phyloP scores from a whole-genome alignment of 2,888 invertebrate genomes.

The Anoplius nigerrimus region DNA sequence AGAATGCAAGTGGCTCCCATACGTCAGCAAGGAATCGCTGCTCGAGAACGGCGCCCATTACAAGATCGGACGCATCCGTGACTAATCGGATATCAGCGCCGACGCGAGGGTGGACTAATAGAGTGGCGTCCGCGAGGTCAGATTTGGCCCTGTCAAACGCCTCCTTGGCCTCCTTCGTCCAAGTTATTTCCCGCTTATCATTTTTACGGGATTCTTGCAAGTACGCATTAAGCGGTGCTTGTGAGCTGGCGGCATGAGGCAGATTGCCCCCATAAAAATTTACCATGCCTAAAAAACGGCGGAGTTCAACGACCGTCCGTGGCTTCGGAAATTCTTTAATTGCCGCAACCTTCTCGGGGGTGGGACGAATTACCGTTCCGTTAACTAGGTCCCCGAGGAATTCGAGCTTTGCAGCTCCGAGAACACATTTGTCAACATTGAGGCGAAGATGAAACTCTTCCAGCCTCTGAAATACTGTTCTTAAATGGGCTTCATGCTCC shows the following conservation, averaged over 20 bases:
- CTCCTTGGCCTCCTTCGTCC: conserved; percentile 13
- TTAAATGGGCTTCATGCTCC: conserved; percentile 37
- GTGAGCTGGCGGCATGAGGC: conserved; percentile 21
- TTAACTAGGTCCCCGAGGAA: conserved; percentile 45
- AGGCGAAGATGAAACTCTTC: conserved; percentile 36
- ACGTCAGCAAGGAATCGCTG: background rate
- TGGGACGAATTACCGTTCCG: conserved; percentile 35
- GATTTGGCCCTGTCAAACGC: background rate
- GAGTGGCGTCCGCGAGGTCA: background rate
- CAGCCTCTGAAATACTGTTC: conserved; percentile 34
- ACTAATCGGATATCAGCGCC: background rate
- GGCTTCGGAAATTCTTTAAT: conserved; percentile 29
- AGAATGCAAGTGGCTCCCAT: conserved; percentile 1
- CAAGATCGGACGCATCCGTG: background rate
- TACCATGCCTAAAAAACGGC: conserved; percentile 34
- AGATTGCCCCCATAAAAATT: conserved; percentile 35
- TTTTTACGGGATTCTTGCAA: conserved; percentile 22
- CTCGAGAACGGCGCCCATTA: background rate
- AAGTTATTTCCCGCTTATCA: conserved; percentile 23
- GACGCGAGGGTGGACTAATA: background rate
- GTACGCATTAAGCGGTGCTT: conserved; percentile 25
- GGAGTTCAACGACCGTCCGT: conserved; percentile 24
- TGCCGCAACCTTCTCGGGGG: conserved; percentile 37
- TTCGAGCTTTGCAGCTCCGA: conserved; percentile 31
- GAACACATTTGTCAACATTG: conserved; percentile 45